Evolutionary conservation across 2,113 vertebrate species (phyloP), one percentile per base, ranked within the genome.

Genomic region (Xyliphius kryptos): DNA sequence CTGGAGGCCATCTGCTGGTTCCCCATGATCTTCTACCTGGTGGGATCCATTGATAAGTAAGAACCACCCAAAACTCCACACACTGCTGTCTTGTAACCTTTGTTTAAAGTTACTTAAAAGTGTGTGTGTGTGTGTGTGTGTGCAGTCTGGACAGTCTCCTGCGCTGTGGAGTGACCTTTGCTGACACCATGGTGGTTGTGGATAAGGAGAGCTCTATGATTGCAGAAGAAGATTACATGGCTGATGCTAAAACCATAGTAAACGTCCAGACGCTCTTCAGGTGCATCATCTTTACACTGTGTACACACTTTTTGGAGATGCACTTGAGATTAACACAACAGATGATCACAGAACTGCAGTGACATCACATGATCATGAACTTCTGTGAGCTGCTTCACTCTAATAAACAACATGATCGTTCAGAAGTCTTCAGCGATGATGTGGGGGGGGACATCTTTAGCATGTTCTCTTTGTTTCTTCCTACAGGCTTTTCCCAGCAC

Each of bases 171-270:
- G 85, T 91, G 37, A 90, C 85, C 2, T 90, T 87, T 2, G 89
- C 89, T 0, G 81, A 88, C 81, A 90, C 87, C 60, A 89, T 91
- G 88, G 89, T 90, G 56, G 89, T 90, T 43, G 87, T 91, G 1
- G 89, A 90, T 73, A 89, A 91, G 74, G 89, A 91, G 77, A 90
- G 86, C 80, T 88, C 89, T 61, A 90, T 90, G 86, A 89, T 88
- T 4, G 89, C 89, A 0, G 88, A 90, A 69, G 89, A 91, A 63
- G 89, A 90, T 67, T 90, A 91, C 75, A 91, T 89, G 89, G 89
- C 89, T 0, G 89, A 90, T 8, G 87, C 89, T 6, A 89, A 90
- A 66, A 90, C 89, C 43, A 90, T 91, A 0, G 89, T 91, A 66
- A 91, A 90, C 6, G 88, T 90, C 20, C 87, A 89, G 77, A 90